Base-by-base conservation (phyloP, 2,113 vertebrate species). In the Solea solea region DNA sequence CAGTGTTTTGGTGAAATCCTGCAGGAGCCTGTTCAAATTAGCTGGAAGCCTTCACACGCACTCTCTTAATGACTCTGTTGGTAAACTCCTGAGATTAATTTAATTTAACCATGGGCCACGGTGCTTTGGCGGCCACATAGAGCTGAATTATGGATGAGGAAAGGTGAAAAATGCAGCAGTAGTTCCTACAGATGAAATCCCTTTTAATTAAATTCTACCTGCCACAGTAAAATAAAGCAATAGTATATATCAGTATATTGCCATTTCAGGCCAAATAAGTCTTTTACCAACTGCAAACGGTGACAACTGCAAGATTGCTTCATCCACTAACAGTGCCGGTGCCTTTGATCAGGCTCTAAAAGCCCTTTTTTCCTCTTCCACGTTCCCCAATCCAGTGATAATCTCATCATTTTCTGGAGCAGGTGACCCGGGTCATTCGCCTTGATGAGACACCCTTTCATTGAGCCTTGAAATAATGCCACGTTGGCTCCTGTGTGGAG, bases 401-500 rank as follows among this genome's bases (percentile, higher is more conserved):
- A 74, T 78, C 70, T 64, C 65, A 55, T 74, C 49, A 51, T 68
- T 50, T 50, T 72, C 45, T 42, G 40, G 60, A 63, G 65, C 62
- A 8, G 27, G 80, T 76, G 65, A 77, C 51, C 80, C 45, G 57
- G 41, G 60, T 85, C 68, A 52, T 82, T 78, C 74, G 66, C 61
- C 44, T 0, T 45, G 72, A 78, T 70, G 73, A 79, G 74, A 76
- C 80, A 72, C 63, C 27, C 5, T 69, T 65, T 52, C 73, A 74
- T 74, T 82, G 76, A 80, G 69, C 74, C 72, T 76, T 85, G 64
- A 82, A 86, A 86, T 85, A 21, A 61, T 80, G 70, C 66, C 71
- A 75, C 74, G 16, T 6, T 64, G 78, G 70, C 56, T 74, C 59
- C 57, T 72, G 58, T 63, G 61, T 45, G 50, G 52, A 76, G 66